Evolutionary conservation across 2,113 vertebrate species (phyloP).

Genomic region (Scomber scombrus): DNA sequence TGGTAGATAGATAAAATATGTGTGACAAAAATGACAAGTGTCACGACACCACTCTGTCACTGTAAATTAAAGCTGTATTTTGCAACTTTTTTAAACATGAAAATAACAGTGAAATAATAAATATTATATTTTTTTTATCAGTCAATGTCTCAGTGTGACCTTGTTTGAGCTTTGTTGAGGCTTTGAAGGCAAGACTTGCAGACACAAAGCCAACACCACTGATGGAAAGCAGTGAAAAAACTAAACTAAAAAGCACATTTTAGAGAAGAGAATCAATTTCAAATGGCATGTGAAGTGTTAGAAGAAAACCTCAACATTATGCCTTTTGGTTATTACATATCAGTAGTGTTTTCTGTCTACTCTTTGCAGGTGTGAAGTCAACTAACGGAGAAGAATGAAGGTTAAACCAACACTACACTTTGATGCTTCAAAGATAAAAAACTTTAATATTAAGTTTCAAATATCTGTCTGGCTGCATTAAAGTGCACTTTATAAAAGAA

Average conservation of each 20-base stretch:
- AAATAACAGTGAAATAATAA: not conserved
- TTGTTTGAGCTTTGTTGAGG: not conserved
- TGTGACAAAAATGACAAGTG: constrained; percentile 13
- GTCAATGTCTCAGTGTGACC: not conserved
- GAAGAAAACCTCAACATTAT: not conserved
- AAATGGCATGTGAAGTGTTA: not conserved
- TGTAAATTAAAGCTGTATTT: constrained; percentile 27
- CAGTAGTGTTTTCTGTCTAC: not conserved
- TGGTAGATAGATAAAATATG: constrained; percentile 17
- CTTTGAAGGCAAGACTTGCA: constrained; percentile 21
- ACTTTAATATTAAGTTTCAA: too few relatives aligned
- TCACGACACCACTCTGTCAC: constrained; percentile 5
- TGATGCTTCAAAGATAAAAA: too few relatives aligned
- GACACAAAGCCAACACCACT: not conserved
- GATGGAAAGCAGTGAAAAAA: not conserved
- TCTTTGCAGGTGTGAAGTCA: not conserved
- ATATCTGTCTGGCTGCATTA: too few relatives aligned
- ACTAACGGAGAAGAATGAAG: not conserved
- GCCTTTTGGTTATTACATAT: too few relatives aligned
- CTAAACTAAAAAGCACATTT: not conserved
- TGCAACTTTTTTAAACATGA: not conserved
- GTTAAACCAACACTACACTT: too few relatives aligned
- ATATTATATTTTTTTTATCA: constrained; percentile 1
- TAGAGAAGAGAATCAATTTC: not conserved
- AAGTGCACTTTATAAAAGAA: too few relatives aligned